Base-by-base conservation (phyloP, 64 coral and sea anemone species). In the Stichodactyla helianthus region DNA sequence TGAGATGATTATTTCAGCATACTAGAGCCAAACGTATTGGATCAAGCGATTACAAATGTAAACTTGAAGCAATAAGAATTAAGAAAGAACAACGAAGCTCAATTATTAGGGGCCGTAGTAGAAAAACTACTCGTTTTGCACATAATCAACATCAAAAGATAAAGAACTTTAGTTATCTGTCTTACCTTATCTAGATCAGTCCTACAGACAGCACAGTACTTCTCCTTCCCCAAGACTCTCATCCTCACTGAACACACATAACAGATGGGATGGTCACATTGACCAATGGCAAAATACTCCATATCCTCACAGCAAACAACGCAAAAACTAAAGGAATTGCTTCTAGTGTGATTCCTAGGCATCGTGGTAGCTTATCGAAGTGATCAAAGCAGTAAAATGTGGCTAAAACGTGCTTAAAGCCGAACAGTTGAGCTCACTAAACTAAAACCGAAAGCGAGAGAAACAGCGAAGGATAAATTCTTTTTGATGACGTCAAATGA, bases 241-340 rank as follows among this genome's bases (percentile, higher is more conserved):
- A 98, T 90, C 79, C 93, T 90, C 71, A 98, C 85, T 77, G 87
- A 95, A 85, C 96, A 98, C 83, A 91, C 89, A 57, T 88, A 70
- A 76, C 96, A 98, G 7, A 98, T 89, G 5, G 86, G 82, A 81
- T 98, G 96, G 85, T 98, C 96, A 85, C 96, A 98, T 0, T 65
- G 58, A 35, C 96, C 96, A 50, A 94, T 82, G 13, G 96, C 96
- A 20, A 80, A 94, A 64, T 85, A 92, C 82, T 95, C 96, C 44
- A 90, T 82, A 13, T 98, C 96, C 59, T 98, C 96, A 53, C 96
- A 98, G 83, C 96, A 98, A 35, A 98, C 93, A 57, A 98, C 96
- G 54, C 96, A 98, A 25, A 93, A 50, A 64, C 53, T 71, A 14
- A 77, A 78, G 79, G 94, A 93, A 63, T 95, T 88, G 77, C 87